Evolutionary conservation across 2,888 invertebrate genomes (phyloP).

Genomic region (Heteromyza rotundicornis): DNA sequence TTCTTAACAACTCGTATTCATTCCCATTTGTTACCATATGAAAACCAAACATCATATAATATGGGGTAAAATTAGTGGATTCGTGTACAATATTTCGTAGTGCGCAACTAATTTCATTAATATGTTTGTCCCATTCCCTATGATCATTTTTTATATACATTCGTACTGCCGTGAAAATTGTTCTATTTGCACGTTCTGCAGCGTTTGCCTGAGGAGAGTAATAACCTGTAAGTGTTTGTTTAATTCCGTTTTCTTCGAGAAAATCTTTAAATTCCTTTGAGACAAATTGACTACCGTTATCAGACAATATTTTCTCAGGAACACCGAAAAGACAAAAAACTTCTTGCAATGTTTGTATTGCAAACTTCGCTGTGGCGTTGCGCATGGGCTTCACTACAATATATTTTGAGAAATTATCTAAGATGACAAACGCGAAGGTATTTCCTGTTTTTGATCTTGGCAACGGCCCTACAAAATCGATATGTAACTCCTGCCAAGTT

Average conservation of each 20-base stretch:
- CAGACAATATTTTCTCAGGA: constrained; percentile 29
- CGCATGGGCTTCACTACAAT: too few species aligned
- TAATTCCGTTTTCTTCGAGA: constrained; percentile 19
- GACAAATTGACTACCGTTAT: constrained; percentile 37
- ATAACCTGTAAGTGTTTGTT: constrained; percentile 27
- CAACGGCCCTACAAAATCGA: constrained; percentile 6
- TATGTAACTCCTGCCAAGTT: constrained; percentile 5
- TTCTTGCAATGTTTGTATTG: too few species aligned
- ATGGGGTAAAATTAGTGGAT: not conserved
- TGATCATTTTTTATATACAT: constrained; percentile 13
- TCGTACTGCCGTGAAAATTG: constrained; percentile 39
- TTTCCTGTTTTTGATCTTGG: constrained; percentile 5
- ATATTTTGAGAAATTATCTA: too few species aligned
- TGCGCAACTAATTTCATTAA: constrained; percentile 1
- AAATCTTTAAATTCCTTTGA: constrained; percentile 19
- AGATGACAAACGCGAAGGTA: not conserved
- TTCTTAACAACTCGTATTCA: too few species aligned
- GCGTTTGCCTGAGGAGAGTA: constrained; percentile 49
- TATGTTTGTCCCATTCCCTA: constrained; percentile 9
- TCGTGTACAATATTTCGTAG: not conserved
- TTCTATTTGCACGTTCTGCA: constrained; percentile 42
- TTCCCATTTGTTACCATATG: too few species aligned
- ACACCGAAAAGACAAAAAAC: too few species aligned
- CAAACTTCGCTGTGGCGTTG: not conserved
- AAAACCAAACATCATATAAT: too few species aligned